Evolutionary conservation across 2,888 invertebrate species (phyloP), one percentile per base, ranked within the genome.

Genomic region (Galerucella nymphaeae): DNA sequence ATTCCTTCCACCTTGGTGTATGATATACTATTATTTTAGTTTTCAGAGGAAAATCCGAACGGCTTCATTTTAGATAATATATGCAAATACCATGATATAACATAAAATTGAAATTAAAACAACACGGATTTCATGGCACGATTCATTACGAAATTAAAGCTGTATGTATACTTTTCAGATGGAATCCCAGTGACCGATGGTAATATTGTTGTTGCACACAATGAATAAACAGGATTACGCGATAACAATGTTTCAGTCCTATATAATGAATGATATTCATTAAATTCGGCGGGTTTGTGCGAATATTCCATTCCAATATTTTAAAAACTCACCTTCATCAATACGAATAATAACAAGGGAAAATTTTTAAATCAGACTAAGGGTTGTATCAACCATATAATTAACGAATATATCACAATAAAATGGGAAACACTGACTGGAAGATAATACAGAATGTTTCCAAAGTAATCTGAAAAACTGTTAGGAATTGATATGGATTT

Each of bases 151-250:
- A 65, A 50, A 65, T 65, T 23, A 65, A 65, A 30, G 50, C 41
- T 50, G 0, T n/a, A 16, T 20, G 6, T 64, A 20, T 20, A 45
- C 45, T 45, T 65, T 53, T 53, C 18, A 10, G 9, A 50, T 50
- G 9, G 23, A 64, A 53, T 53, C 64, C 42, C n/a, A 30, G 55
- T 53, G 50, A 30, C 30, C 16, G 38, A 53, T 16, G 9, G 53
- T 20, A 65, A 53, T 53, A 65, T 65, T 50, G 48, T 64, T 64
- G n/a, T 20, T 38, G 64, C 48, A 64, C 50, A 50, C 13, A 53
- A 30, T 53, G 50, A 53, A 65, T 65, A 50, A 53, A 65, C 65
- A 65, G 53, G n/a, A 53, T 65, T 50, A 65, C 41, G 65, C 38
- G 65, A 65, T 53, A 65, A 53, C 38, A 53, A 23, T 62, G 61